phyloP scores from a whole-genome alignment of 2,888 invertebrate species.

The Thymelicus acteon region DNA sequence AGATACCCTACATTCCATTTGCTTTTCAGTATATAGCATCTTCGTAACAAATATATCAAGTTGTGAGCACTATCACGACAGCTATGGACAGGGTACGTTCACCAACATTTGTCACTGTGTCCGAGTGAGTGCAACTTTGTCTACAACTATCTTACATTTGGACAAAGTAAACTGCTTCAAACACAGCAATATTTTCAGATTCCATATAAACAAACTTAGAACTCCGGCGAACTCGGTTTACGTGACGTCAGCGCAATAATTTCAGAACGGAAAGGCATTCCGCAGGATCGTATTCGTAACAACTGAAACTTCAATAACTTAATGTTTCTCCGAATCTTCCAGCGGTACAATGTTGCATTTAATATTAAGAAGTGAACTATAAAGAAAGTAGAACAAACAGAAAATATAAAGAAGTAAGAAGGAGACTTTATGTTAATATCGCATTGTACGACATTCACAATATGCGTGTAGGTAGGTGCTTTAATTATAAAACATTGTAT shows the following conservation, averaged over 20 bases:
- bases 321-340: constrained; percentile 21
- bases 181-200: constrained; percentile 66
- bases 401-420: not conserved
- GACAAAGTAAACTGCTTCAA: constrained; percentile 63
- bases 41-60: constrained; percentile 31
- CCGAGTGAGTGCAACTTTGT: constrained; percentile 73
- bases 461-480: constrained; percentile 29
- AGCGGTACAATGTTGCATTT: constrained; percentile 26
- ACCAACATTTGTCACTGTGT: constrained; percentile 66
- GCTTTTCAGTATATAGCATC: not conserved
- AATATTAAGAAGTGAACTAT: constrained; percentile 20
- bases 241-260: constrained; percentile 64
- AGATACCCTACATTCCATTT: not conserved
- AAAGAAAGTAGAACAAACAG: constrained; percentile 21
- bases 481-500: constrained; percentile 31
- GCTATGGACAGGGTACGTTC: constrained; percentile 40
- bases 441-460: constrained; percentile 24
- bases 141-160: constrained; percentile 57
- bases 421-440: constrained; percentile 17
- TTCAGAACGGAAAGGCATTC: constrained; percentile 46
- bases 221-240: constrained; percentile 61
- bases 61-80: constrained; percentile 32
- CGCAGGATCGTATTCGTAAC: constrained; percentile 27
- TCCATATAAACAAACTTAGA: constrained; percentile 67
- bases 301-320: constrained; percentile 22